Evolutionary conservation across 2,113 vertebrate species (phyloP), one percentile per base, ranked within the genome.

Genomic region (Dipodomys stephensi): DNA sequence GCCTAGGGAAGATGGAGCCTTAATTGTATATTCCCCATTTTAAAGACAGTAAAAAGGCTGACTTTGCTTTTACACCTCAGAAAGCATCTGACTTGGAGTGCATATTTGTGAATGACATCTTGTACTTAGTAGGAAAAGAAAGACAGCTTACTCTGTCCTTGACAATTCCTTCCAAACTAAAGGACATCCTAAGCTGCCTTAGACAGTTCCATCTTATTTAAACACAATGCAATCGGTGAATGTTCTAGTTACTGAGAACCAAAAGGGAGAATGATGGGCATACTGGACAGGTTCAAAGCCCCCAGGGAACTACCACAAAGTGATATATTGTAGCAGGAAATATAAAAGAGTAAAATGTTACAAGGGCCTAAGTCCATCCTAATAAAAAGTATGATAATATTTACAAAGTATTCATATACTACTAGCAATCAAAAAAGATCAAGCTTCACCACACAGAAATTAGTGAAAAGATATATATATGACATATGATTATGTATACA

Each of bases 121-220:
- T n/a, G 2, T 3, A n/a, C 60, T 25, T 28, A 15, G 20, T 23
- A 6, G 46, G 39, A 16, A 57, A 27, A 57, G 27, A 30, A 46
- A 27, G 3, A 39, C 39, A 44, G 6, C 8, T 6, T 13, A 32
- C 9, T 10, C 44, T 78, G 3, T 15, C 9, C 12, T 60, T n/a
- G 28, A 6, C 20, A n/a, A 23, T 57, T 64, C 16, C 27, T 69
- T 30, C 15, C 6, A 46, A 64, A 15, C 39, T 32, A 20, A 49
- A 71, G 32, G 32, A 23, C 22, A 9, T 6, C 12, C 11, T 15
- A 30, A 35, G 0, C 22, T 69, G 23, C 15, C 10, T 68, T 10
- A 23, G 10, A n/a, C 2, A 67, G 20, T 82, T 74, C 6, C 3
- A 8, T 0, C 8, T 25, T 9, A 30, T 3, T 16, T 30, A 44